phyloP scores from a whole-genome alignment of 2,113 vertebrate genomes.

The Burhinus bistriatus region DNA sequence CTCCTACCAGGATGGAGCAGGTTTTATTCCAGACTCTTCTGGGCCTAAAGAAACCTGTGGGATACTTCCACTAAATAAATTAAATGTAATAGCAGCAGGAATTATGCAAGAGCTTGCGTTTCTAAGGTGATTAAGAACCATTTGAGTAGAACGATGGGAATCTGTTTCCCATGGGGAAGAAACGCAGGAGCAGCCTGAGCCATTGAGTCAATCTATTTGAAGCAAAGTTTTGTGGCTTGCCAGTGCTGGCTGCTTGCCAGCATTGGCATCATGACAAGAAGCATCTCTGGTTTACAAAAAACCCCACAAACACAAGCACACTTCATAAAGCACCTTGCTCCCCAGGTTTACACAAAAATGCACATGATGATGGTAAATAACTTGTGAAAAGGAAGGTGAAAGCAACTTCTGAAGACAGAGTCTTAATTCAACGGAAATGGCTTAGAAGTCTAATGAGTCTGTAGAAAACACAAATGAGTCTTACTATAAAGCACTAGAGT shows the following conservation, averaged over 20 bases:
- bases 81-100: not conserved
- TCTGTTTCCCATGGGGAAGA: not conserved
- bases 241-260: not conserved
- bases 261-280: not conserved
- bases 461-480: not conserved
- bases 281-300: not conserved
- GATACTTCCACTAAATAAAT: not conserved
- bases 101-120: not conserved
- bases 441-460: not conserved
- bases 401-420: not conserved
- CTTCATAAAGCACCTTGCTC: not conserved
- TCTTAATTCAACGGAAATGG: not conserved
- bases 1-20: not conserved
- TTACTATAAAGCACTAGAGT: not conserved
- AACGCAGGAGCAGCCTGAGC: not conserved
- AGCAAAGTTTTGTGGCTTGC: not conserved
- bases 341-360: not conserved
- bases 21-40: not conserved
- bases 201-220: not conserved
- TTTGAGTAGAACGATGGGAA: conserved; percentile 13
- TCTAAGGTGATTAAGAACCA: conserved; percentile 39
- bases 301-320: not conserved
- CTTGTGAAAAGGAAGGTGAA: not conserved
- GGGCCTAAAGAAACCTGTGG: not conserved
- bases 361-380: not conserved